Conservation (phyloP, 2,888 invertebrate genomes). For the Papilio gigon region DNA sequence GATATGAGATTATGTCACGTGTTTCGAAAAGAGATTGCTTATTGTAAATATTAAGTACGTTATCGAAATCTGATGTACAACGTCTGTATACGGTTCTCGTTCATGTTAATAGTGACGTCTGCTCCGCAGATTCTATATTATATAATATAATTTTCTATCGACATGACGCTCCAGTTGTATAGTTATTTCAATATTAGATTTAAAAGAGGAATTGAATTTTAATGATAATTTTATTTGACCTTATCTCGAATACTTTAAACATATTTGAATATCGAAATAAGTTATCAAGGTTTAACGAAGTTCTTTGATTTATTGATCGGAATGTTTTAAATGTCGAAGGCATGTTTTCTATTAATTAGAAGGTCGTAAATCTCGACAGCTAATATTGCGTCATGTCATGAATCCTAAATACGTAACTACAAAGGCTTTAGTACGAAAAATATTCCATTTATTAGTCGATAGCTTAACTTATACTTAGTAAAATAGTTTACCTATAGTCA, state of each 20-base stretch:
- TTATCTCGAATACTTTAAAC: constrained; percentile 25
- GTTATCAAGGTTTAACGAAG: constrained; percentile 20
- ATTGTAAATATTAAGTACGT: constrained; percentile 69
- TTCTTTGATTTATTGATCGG: constrained; percentile 26
- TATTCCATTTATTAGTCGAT: constrained; percentile 81
- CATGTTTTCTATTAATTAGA: constrained; percentile 32
- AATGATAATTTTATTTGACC: constrained; percentile 16
- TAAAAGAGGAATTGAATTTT: background rate
- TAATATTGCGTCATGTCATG: constrained; percentile 57
- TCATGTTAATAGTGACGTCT: constrained; percentile 65
- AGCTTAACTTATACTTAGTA: constrained; percentile 80
- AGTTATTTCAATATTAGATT: background rate
- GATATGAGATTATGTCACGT: constrained; percentile 12
- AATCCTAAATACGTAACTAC: constrained; percentile 77
- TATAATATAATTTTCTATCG: constrained; percentile 45
- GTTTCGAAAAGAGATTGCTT: constrained; percentile 36
- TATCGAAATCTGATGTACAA: constrained; percentile 81
- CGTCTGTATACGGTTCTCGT: constrained; percentile 78
- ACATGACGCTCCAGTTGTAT: constrained; percentile 40
- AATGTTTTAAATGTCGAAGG: background rate
- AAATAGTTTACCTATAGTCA: constrained; percentile 81
- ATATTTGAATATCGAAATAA: constrained; percentile 26
- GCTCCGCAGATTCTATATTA: constrained; percentile 54
- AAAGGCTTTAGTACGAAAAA: constrained; percentile 78
- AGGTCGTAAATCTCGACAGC: constrained; percentile 23